Percentiles rank a stretch among this genome's conserved stretches.
Conservation (phyloP, 1,140 invertebrate species). For the Papilio xuthus region DNA sequence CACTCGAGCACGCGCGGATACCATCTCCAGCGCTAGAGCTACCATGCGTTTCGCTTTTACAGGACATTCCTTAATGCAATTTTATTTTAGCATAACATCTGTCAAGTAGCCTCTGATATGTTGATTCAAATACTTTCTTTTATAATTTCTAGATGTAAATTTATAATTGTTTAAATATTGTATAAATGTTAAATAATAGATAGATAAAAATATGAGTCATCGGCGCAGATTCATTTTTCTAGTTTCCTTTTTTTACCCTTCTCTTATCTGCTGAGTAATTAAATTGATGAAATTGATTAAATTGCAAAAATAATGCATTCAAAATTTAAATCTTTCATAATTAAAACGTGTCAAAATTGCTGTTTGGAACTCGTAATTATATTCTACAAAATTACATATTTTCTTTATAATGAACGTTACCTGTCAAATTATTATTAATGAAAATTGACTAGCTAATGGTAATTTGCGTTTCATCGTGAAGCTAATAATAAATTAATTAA, state of each 20-base stretch:
- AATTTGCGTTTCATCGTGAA: not conserved
- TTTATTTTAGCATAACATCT: not conserved
- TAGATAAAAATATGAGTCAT: too few relatives aligned
- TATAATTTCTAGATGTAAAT: too few relatives aligned
- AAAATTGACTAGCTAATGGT: not conserved
- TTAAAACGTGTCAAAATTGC: not conserved
- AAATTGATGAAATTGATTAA: too few relatives aligned
- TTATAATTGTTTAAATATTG: too few relatives aligned
- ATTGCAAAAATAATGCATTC: not conserved
- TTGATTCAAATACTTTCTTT: not conserved
- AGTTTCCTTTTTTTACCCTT: not conserved
- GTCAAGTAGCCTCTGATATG: not conserved
- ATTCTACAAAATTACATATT: not conserved
- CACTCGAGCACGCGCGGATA: constrained; percentile 51
- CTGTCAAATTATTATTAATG: not conserved
- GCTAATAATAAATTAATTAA: not conserved
- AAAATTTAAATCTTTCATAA: not conserved
- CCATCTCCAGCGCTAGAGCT: constrained; percentile 51
- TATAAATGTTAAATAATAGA: too few relatives aligned
- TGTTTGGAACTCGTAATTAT: not conserved
- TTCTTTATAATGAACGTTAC: not conserved
- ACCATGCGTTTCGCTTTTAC: not conserved
- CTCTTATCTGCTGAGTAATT: not conserved
- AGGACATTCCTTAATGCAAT: not conserved
- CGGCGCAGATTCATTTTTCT: too few relatives aligned